A percentile compares a stretch with the other conserved stretches of the same genome.
These are phyloP conservation scores for Aptenodytes patagonicus DNA, from an alignment of 2,113 vertebrate genomes.

Conservation along the genomic window DNA sequence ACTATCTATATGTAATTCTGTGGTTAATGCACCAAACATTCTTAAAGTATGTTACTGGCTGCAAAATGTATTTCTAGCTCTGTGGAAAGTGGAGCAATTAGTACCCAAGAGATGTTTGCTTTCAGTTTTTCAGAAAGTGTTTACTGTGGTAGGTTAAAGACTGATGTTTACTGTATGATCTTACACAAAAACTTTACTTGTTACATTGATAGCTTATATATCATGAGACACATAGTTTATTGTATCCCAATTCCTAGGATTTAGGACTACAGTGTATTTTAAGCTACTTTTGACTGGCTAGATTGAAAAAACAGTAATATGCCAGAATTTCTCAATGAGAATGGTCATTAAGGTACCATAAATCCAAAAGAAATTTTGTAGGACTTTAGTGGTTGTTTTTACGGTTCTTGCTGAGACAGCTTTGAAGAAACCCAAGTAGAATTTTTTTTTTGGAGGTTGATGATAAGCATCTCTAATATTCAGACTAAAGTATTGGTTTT, in stretches of 20 bases:
- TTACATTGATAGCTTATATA: neutral
- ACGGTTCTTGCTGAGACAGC: neutral
- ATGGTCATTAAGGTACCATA: neutral
- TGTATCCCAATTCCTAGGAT: neutral
- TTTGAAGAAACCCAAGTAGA: neutral
- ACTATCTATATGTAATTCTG: conserved; percentile 34
- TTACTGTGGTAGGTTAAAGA: neutral
- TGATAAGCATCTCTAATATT: neutral
- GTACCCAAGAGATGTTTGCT: neutral
- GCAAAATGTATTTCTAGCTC: neutral
- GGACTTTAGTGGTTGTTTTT: neutral
- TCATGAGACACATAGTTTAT: neutral
- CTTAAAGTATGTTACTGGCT: conserved; percentile 22
- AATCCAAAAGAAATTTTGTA: neutral
- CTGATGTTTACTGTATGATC: neutral
- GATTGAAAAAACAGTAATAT: neutral
- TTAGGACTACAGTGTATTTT: neutral
- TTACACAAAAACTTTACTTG: neutral
- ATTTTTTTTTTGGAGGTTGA: neutral
- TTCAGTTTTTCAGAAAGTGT: neutral
- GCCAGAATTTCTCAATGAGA: neutral
- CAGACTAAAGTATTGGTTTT: neutral
- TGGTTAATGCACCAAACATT: conserved; percentile 37
- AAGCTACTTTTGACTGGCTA: neutral
- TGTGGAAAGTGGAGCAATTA: neutral